Conservation (phyloP, 35 echinoderm and acorn worm species). For the Acanthaster planci region DNA sequence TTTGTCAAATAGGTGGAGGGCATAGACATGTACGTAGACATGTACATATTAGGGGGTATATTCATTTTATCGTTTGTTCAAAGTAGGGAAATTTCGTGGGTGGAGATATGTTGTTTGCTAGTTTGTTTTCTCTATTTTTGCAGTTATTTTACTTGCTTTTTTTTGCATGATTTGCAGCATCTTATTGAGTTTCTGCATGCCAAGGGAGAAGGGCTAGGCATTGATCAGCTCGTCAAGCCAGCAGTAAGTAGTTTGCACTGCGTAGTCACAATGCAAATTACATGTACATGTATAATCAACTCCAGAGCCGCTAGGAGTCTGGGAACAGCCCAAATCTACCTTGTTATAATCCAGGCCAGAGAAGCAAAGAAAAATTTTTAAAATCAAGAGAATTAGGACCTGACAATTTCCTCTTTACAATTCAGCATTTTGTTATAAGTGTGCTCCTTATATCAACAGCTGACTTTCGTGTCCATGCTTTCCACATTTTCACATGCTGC, state of each 20-base stretch:
- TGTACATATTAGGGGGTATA: no score
- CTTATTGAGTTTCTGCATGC: constrained; percentile 39
- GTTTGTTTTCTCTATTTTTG: neutral
- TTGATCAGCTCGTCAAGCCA: constrained; percentile 34
- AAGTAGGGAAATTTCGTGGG: no score
- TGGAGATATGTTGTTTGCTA: neutral
- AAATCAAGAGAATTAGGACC: no score
- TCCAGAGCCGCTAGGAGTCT: neutral
- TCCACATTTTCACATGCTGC: no score
- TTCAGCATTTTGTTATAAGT: no score
- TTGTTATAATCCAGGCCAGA: neutral
- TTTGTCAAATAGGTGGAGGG: no score
- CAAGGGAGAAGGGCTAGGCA: constrained; percentile 19
- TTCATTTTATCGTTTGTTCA: no score
- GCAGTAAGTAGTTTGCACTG: constrained; percentile 29
- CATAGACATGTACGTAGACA: no score
- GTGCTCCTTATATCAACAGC: no score
- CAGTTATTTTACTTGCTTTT: neutral
- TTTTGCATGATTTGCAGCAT: constrained; percentile 21
- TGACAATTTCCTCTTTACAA: no score
- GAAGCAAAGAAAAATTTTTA: neutral
- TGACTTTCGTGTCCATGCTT: no score
- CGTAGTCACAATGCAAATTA: no score
- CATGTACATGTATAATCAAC: neutral
- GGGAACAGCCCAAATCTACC: neutral